Percentiles rank a stretch among this genome's conserved stretches.
Conservation (phyloP, 2,888 invertebrate species). For the Oligia strigilis region DNA sequence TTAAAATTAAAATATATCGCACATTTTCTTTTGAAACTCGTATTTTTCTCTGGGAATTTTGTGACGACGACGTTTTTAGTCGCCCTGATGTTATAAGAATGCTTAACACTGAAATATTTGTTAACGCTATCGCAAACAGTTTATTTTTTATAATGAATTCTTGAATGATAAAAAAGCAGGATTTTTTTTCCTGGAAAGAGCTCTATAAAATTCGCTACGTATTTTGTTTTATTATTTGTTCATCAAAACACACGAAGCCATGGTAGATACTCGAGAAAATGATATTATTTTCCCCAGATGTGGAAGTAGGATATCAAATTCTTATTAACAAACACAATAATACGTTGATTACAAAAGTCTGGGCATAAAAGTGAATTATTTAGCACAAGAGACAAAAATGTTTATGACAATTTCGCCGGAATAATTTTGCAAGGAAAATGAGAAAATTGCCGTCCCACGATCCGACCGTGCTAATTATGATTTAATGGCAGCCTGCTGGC, state of each 20-base stretch:
- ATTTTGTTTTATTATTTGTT: constrained; percentile 13
- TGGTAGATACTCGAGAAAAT: constrained; percentile 4
- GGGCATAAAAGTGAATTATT: constrained; percentile 62
- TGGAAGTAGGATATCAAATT: constrained; percentile 30
- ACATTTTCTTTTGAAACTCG: constrained; percentile 69
- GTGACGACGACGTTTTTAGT: constrained; percentile 49
- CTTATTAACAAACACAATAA: constrained; percentile 55
- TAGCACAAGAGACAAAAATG: constrained; percentile 62
- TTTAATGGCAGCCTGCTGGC: constrained; percentile 72
- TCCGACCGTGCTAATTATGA: constrained; percentile 74
- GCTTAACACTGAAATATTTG: constrained; percentile 12
- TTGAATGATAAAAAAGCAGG: not conserved
- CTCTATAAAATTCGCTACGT: not conserved
- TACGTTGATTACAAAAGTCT: constrained; percentile 54
- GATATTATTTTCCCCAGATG: constrained; percentile 7
- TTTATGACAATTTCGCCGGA: constrained; percentile 58
- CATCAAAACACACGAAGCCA: not conserved
- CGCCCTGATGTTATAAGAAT: constrained; percentile 17
- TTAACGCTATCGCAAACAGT: not conserved
- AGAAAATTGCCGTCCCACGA: constrained; percentile 69
- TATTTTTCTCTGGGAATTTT: constrained; percentile 59
- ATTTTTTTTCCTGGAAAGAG: not conserved
- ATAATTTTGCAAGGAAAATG: constrained; percentile 65
- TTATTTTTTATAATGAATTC: constrained; percentile 4
- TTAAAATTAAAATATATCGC: constrained; percentile 82